These are phyloP conservation scores for Falco novaeseelandiae DNA, from an alignment of 2,797 vertebrate species.

Conservation along the genomic window DNA sequence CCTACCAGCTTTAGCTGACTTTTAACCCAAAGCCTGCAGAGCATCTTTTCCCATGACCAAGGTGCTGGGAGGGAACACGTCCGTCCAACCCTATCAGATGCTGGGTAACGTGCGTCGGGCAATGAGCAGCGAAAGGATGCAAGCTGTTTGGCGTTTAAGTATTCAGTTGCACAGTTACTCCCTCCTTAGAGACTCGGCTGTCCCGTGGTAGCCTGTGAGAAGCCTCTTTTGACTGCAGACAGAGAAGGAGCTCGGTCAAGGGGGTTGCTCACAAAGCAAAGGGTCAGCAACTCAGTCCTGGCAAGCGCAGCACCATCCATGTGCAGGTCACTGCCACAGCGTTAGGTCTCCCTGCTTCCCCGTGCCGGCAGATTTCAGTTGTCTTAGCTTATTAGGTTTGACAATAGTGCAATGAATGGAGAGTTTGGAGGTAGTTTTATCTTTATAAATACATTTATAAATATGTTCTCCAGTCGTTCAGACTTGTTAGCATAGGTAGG, in stretches of 20 bases:
- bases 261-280: not conserved
- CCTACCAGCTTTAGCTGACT: not conserved
- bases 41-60: not conserved
- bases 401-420: constrained; percentile 33
- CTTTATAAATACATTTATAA: constrained; percentile 36
- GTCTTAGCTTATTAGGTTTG: constrained; percentile 44
- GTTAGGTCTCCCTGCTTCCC: constrained; percentile 1
- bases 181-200: not conserved
- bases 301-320: not conserved
- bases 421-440: not conserved
- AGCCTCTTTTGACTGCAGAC: not conserved
- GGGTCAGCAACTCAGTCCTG: not conserved
- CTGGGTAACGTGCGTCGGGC: rapidly evolving
- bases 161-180: not conserved
- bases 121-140: not conserved
- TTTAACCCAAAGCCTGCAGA: not conserved
- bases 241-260: not conserved
- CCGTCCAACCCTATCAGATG: not conserved
- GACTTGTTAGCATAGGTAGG: not conserved
- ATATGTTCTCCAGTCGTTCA: not conserved
- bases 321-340: not conserved
- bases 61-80: not conserved
- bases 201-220: not conserved
- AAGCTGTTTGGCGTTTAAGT: not conserved
- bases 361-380: not conserved